Evolutionary conservation across 1,140 invertebrate genomes (phyloP).

Genomic region (Meloidogyne floridensis): DNA sequence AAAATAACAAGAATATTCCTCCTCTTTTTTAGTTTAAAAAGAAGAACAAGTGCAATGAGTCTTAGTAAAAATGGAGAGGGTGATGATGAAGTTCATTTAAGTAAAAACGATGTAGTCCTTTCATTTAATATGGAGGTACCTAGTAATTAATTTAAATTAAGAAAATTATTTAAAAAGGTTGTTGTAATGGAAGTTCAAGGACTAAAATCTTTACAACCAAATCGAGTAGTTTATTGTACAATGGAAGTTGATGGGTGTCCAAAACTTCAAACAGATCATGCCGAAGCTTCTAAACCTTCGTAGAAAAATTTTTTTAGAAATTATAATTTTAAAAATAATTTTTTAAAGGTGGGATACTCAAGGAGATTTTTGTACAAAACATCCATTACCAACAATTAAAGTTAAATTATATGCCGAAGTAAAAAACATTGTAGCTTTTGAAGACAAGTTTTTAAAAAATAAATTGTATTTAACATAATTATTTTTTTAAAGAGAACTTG

Average conservation of each 20-base stretch:
- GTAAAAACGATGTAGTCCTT: slow-evolving; percentile 61
- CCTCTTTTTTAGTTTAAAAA: slow-evolving; percentile 54
- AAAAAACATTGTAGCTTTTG: slow-evolving; percentile 90
- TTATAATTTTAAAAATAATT: neutral
- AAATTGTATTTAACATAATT: slow-evolving; percentile 70
- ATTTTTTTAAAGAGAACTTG: slow-evolving; percentile 66
- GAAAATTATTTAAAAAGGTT: slow-evolving; percentile 71
- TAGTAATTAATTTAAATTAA: neutral
- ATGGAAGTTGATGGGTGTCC: slow-evolving; percentile 97
- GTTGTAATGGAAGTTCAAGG: slow-evolving; percentile 98
- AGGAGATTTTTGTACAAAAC: slow-evolving; percentile 96
- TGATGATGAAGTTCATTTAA: slow-evolving; percentile 62
- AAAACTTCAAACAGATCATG: slow-evolving; percentile 97
- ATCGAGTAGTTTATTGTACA: slow-evolving; percentile 97
- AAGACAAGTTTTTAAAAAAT: slow-evolving; percentile 81
- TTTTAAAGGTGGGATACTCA: slow-evolving; percentile 72
- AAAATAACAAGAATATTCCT: too few species aligned
- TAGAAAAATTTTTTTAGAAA: slow-evolving; percentile 25
- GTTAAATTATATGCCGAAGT: slow-evolving; percentile 86
- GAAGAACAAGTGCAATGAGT: slow-evolving; percentile 61
- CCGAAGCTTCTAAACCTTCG: slow-evolving; percentile 90
- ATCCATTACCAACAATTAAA: slow-evolving; percentile 93
- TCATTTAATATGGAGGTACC: slow-evolving; percentile 71
- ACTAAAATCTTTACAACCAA: slow-evolving; percentile 89
- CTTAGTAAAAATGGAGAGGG: slow-evolving; percentile 62